Conservation (phyloP, 2,888 invertebrate genomes). For the Phaonia tiefii region DNA sequence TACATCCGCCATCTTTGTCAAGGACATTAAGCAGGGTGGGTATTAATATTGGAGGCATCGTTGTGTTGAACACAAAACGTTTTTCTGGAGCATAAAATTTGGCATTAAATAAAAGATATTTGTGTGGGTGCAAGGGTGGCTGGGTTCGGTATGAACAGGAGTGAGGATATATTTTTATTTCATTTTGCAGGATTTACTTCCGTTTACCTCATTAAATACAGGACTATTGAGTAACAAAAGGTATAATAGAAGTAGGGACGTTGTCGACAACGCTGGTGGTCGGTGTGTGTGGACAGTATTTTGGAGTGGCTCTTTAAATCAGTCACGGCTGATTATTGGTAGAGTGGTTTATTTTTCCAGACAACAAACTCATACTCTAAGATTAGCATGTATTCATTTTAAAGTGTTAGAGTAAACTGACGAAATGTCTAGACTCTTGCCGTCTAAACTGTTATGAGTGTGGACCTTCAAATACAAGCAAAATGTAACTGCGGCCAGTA, state of each 20-base stretch:
- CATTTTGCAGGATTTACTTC: conserved; percentile 74
- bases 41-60: not conserved
- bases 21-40: not conserved
- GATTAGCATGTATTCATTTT: no score
- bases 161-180: conserved; percentile 35
- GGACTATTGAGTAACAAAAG: conserved; percentile 57
- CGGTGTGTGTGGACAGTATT: conserved; percentile 31
- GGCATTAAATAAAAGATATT: conserved; percentile 42
- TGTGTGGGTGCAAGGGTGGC: not conserved
- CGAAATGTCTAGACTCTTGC: no score
- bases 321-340: no score
- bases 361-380: no score
- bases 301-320: not conserved
- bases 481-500: no score
- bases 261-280: conserved; percentile 21
- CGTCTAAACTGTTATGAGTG: no score
- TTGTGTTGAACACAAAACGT: conserved; percentile 8
- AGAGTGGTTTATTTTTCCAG: no score
- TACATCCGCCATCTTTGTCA: conserved; percentile 7
- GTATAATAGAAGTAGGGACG: conserved; percentile 49
- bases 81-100: conserved; percentile 20
- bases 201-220: conserved; percentile 78
- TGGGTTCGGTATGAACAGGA: not conserved
- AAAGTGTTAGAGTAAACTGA: no score
- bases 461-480: no score